A percentile compares a stretch with the other conserved stretches of the same genome.
These are phyloP conservation scores for Cyanoderma ruficeps DNA, from an alignment of 2,113 vertebrate genomes.

Conservation along the genomic window DNA sequence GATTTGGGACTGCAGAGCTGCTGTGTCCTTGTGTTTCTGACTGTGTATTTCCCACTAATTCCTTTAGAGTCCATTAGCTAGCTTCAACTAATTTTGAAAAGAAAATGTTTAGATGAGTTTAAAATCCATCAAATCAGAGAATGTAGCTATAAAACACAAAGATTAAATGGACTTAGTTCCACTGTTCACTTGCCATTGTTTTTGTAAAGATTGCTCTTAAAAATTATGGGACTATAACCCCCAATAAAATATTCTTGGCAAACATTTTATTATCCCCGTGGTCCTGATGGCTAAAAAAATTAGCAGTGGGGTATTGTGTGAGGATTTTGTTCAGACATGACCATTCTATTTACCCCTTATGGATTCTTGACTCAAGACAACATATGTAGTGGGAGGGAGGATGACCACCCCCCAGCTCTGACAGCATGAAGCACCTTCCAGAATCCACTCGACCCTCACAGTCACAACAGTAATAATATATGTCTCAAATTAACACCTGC, in stretches of 20 bases:
- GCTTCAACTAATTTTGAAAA: background rate
- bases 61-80: background rate
- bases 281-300: background rate
- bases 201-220: background rate
- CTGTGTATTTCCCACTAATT: background rate
- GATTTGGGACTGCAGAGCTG: background rate
- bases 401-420: background rate
- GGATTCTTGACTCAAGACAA: background rate
- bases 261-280: background rate
- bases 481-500: background rate
- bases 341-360: background rate
- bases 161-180: background rate
- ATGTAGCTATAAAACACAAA: background rate
- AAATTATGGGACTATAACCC: background rate
- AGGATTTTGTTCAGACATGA: background rate
- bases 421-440: background rate
- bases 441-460: background rate
- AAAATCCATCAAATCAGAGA: background rate
- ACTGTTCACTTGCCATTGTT: background rate
- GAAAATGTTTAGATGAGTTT: background rate
- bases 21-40: background rate
- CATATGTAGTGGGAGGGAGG: background rate
- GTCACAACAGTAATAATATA: background rate
- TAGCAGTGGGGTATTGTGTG: background rate
- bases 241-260: background rate